Evolutionary conservation across 1,140 invertebrate species (phyloP).

Genomic region (Apis laboriosa): DNA sequence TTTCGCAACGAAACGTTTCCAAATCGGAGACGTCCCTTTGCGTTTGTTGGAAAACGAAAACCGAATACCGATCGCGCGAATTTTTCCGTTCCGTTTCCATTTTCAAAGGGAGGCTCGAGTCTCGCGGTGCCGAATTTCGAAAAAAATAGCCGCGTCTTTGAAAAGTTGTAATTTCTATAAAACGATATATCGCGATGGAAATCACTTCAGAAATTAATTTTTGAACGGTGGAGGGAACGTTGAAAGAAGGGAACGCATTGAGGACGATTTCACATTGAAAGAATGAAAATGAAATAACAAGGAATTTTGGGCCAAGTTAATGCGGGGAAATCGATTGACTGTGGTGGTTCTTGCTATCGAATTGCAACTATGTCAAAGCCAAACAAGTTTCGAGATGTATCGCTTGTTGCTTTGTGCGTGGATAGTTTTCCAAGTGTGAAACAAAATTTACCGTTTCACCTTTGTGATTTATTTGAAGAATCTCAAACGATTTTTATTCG

Average conservation of each 20-base stretch:
- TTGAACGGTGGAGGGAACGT: not conserved
- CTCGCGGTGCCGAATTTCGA: not conserved
- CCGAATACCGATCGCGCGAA: not conserved
- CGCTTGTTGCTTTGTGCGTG: slow-evolving; percentile 5
- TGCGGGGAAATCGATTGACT: not conserved
- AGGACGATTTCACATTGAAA: not conserved
- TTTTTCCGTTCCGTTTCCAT: not conserved
- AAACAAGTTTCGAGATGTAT: slow-evolving; percentile 1
- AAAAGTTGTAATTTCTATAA: slow-evolving; percentile 9
- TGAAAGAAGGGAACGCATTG: not conserved
- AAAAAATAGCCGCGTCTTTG: not conserved
- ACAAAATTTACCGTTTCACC: not conserved
- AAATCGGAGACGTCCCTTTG: not conserved
- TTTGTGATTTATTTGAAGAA: not conserved
- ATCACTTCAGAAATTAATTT: slow-evolving; percentile 20
- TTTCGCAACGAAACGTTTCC: too few relatives aligned
- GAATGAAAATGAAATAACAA: too few relatives aligned
- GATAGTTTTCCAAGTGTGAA: not conserved
- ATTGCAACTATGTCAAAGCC: slow-evolving; percentile 8
- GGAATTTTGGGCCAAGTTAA: not conserved
- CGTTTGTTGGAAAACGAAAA: not conserved
- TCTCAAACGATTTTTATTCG: too few relatives aligned
- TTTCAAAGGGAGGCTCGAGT: not conserved
- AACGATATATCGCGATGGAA: not conserved
- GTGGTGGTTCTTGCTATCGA: not conserved